These are phyloP conservation scores for Solea senegalensis DNA, from an alignment of 2,113 vertebrate genomes.

Conservation along the genomic window DNA sequence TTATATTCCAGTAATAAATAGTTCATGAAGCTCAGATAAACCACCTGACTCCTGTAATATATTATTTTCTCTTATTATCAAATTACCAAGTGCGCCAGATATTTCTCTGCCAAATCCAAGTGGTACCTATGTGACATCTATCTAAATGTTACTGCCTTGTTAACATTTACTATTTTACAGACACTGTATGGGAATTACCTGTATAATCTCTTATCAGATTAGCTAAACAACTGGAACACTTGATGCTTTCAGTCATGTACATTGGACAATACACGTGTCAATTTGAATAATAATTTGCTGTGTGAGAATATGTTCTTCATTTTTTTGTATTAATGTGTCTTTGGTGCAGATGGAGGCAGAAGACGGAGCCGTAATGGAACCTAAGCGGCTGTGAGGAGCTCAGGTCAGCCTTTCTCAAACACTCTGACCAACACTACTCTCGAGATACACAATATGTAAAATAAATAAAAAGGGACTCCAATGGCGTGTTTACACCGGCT, in stretches of 20 bases:
- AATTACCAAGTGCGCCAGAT: neutral
- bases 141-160: neutral
- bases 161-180: neutral
- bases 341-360: conserved; percentile 10
- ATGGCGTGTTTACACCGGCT: no score
- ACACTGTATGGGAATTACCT: neutral
- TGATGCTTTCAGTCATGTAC: neutral
- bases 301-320: no score
- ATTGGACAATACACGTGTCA: neutral
- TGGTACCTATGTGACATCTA: neutral
- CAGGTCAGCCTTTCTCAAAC: conserved; percentile 31
- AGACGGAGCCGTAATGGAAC: conserved; percentile 13
- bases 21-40: neutral
- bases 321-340: neutral
- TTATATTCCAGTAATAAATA: no score
- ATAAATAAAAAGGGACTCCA: no score
- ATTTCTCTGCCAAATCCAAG: neutral
- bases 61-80: neutral
- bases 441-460: no score
- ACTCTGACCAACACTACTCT: conserved; percentile 6
- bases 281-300: conserved; percentile 22
- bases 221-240: neutral
- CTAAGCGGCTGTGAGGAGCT: conserved; percentile 15
- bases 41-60: neutral
- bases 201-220: neutral